Evolutionary conservation across 2,888 invertebrate species (phyloP).

Genomic region (Hypercompe scribonia): DNA sequence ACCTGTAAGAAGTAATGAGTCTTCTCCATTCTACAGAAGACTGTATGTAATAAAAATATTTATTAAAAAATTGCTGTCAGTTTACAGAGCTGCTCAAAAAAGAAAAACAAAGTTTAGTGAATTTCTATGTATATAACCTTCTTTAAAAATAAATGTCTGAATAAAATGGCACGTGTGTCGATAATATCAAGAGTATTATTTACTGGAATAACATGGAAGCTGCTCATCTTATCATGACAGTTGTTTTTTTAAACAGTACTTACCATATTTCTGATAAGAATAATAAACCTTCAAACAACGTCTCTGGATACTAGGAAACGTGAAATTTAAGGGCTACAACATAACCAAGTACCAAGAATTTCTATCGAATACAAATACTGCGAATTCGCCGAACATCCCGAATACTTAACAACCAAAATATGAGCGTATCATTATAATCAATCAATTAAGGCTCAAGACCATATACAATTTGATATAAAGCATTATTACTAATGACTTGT

Average conservation of each 20-base stretch:
- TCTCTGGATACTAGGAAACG: neutral
- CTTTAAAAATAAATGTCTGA: too few species aligned
- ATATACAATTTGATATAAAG: neutral
- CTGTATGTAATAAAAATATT: neutral
- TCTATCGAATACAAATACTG: neutral
- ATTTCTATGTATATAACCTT: too few species aligned
- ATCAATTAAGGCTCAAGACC: neutral
- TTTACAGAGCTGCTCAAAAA: too few species aligned
- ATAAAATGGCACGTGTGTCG: too few species aligned
- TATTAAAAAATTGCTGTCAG: too few species aligned
- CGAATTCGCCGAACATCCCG: neutral
- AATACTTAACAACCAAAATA: neutral
- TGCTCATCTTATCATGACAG: too few species aligned
- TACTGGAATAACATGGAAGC: neutral
- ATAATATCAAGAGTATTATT: too few species aligned
- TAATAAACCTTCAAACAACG: neutral
- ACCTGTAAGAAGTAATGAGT: neutral
- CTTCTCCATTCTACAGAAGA: neutral
- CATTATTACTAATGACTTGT: neutral
- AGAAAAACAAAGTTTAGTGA: too few species aligned
- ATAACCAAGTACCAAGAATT: neutral
- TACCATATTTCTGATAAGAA: neutral
- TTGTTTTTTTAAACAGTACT: too few species aligned
- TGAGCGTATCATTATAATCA: neutral
- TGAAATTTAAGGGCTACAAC: neutral